These are phyloP conservation scores for Hippopotamyrus pictus DNA, from an alignment of 2,797 vertebrate genomes.

Conservation along the genomic window DNA sequence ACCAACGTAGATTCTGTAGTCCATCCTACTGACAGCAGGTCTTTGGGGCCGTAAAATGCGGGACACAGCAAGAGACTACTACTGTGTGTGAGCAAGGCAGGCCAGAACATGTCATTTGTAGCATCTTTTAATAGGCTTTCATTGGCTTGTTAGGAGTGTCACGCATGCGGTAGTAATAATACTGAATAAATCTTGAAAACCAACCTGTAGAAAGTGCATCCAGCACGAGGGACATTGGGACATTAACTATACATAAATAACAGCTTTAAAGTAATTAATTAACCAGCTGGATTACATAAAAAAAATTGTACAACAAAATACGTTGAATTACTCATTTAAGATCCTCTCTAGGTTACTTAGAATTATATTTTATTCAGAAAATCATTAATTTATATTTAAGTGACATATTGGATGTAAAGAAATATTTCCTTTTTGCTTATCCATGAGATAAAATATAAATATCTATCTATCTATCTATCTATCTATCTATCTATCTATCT, in stretches of 20 bases:
- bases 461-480: too few species aligned
- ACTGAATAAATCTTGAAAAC: neutral
- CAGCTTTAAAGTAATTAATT: neutral
- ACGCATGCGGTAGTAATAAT: neutral
- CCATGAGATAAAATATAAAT: neutral
- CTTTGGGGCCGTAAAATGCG: constrained; percentile 42
- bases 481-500: too few species aligned
- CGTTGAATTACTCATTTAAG: neutral
- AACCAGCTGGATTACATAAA: neutral
- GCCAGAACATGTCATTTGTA: neutral
- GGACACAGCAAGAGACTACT: constrained; percentile 44
- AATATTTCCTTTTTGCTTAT: neutral
- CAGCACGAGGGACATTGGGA: neutral
- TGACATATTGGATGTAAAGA: neutral
- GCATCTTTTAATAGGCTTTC: neutral
- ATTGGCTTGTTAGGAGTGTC: neutral
- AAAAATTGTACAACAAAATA: neutral
- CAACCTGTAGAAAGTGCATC: neutral
- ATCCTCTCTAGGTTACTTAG: neutral
- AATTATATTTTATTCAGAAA: neutral
- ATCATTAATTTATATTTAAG: neutral
- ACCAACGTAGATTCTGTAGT: constrained; percentile 45
- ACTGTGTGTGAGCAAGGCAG: neutral
- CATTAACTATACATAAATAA: neutral
- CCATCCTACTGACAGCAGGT: constrained; percentile 48